Conservation (phyloP, 2,113 vertebrate genomes). For the Argyrosomus japonicus region DNA sequence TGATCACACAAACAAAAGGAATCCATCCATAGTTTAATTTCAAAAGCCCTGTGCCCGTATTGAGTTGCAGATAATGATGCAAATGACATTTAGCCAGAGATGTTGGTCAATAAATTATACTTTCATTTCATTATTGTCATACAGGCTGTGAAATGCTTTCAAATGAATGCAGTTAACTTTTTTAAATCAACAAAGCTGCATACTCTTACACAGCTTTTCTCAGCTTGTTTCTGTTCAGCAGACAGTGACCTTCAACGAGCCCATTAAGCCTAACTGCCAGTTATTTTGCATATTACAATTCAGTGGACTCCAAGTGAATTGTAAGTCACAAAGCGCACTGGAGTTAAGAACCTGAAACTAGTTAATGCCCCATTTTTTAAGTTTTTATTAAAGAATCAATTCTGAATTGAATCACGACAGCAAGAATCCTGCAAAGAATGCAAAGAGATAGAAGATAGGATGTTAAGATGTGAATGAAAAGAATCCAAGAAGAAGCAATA, state of each 20-base stretch:
- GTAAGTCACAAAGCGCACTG: background rate
- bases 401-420: background rate
- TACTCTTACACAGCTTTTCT: background rate
- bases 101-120: background rate
- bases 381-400: no score
- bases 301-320: background rate
- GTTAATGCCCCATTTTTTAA: no score
- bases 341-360: constrained; percentile 1
- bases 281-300: background rate
- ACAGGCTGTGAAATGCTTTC: background rate
- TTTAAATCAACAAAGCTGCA: background rate
- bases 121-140: background rate
- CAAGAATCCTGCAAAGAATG: background rate
- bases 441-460: background rate
- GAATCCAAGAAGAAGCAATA: background rate
- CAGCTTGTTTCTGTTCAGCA: background rate
- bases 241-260: background rate
- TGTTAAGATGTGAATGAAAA: background rate
- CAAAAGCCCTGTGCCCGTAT: background rate
- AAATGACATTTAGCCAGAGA: background rate
- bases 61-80: background rate
- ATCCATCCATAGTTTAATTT: background rate
- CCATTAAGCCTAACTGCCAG: background rate
- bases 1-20: background rate
- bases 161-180: background rate